Conservation (phyloP, 2,797 vertebrate genomes). For the Ciconia nigra region DNA sequence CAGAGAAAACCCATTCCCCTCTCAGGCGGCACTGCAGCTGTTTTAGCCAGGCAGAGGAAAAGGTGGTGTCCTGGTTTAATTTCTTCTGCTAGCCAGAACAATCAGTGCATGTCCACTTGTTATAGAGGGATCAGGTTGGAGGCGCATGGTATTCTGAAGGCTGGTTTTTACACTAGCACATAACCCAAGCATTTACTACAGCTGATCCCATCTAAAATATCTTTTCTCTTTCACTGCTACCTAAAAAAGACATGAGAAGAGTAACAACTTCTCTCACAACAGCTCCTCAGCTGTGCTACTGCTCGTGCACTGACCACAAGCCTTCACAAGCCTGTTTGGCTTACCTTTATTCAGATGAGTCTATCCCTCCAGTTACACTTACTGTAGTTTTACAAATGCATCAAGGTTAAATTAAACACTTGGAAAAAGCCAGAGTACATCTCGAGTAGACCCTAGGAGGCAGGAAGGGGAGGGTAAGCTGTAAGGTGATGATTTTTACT, state of each 20-base stretch:
- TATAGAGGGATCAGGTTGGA: not conserved
- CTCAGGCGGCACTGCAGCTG: not conserved
- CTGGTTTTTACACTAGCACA: not conserved
- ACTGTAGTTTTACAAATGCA: not conserved
- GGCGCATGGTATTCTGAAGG: not conserved
- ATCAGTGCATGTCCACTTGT: not conserved
- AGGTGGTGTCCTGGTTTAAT: not conserved
- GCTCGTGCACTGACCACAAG: not conserved
- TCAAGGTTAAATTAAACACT: not conserved
- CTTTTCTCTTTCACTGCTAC: not conserved
- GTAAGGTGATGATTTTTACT: not conserved
- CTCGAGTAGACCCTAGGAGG: fast-evolving
- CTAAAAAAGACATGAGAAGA: not conserved
- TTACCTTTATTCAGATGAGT: not conserved
- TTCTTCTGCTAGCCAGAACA: not conserved
- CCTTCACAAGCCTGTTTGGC: not conserved
- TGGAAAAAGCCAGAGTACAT: not conserved
- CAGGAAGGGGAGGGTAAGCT: not conserved
- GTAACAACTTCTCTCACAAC: not conserved
- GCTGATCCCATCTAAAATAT: not conserved
- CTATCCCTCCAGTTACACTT: not conserved
- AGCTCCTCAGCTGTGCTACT: not conserved
- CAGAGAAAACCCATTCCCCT: not conserved
- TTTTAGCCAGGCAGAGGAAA: not conserved
- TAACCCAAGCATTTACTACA: not conserved